phyloP scores from a whole-genome alignment of 2,888 invertebrate species.

The Arctia plantaginis region DNA sequence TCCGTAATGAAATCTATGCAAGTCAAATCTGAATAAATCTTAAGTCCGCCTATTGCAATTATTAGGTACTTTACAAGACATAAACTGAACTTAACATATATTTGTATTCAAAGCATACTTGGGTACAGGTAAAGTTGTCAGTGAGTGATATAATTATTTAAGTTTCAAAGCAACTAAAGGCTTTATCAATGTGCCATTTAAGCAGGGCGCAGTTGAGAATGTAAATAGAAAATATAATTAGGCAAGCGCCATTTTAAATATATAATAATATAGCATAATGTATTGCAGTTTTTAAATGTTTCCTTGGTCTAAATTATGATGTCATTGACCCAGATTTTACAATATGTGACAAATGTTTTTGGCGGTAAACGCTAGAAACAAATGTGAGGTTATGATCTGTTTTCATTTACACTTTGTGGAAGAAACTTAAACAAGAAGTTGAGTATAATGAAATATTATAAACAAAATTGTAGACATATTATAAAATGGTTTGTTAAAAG shows the following conservation, averaged over 20 bases:
- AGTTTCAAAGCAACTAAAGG: conserved; percentile 11
- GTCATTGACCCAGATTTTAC: conserved; percentile 42
- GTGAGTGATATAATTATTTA: conserved; percentile 10
- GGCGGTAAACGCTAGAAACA: conserved; percentile 18
- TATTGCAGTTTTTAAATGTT: conserved; percentile 17
- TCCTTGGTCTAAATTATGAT: conserved; percentile 19
- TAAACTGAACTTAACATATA: conserved; percentile 3
- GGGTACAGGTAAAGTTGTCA: conserved; percentile 11
- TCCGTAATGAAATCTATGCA: not conserved
- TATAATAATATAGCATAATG: conserved; percentile 2
- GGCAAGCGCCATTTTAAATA: conserved; percentile 3
- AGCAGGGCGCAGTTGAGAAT: conserved; percentile 21
- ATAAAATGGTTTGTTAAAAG: no score
- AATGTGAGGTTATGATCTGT: conserved; percentile 18
- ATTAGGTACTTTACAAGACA: conserved; percentile 7
- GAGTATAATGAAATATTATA: not conserved
- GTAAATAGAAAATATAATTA: conserved; percentile 2
- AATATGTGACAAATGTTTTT: conserved; percentile 23
- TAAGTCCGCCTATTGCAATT: not conserved
- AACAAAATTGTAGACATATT: not conserved
- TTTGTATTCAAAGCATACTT: conserved; percentile 20
- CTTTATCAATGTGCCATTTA: conserved; percentile 15
- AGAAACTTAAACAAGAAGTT: not conserved
- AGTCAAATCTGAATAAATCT: not conserved
- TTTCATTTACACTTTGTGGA: not conserved